A percentile compares a stretch with the other conserved stretches of the same genome.
Conservation (phyloP, 1,140 invertebrate genomes). For the Acromyrmex heyeri region DNA sequence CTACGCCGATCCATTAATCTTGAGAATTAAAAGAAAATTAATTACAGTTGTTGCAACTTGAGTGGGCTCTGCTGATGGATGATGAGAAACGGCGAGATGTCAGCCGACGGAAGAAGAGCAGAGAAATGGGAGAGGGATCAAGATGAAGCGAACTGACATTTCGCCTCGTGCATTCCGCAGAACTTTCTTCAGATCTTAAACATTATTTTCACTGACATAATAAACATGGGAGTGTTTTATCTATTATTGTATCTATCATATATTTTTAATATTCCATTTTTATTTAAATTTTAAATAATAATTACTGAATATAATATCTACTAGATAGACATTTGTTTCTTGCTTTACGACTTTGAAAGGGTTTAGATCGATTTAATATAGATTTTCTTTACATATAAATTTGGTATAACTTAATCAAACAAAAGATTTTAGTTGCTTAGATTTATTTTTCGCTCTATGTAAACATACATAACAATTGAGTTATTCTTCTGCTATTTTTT, state of each 20-base stretch:
- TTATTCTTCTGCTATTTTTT: too few species aligned
- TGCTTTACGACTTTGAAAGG: too few species aligned
- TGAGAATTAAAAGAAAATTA: constrained; percentile 81
- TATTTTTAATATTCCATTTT: background rate
- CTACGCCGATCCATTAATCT: constrained; percentile 79
- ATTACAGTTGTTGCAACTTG: constrained; percentile 75
- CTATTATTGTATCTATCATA: background rate
- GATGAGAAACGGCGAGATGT: constrained; percentile 63
- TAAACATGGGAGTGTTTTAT: background rate
- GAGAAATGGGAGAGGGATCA: constrained; percentile 53
- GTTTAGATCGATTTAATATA: too few species aligned
- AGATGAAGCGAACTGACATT: constrained; percentile 63
- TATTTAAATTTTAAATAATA: constrained; percentile 22
- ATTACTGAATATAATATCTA: background rate
- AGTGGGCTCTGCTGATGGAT: constrained; percentile 73
- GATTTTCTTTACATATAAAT: too few species aligned
- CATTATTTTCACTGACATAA: constrained; percentile 34
- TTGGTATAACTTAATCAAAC: too few species aligned
- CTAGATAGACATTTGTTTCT: too few species aligned
- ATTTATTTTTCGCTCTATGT: too few species aligned
- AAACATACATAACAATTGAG: too few species aligned
- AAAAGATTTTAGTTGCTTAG: too few species aligned
- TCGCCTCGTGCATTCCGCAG: constrained; percentile 50
- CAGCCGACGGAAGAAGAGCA: constrained; percentile 30
- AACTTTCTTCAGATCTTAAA: constrained; percentile 47